phyloP scores from a whole-genome alignment of 2,113 vertebrate genomes.

The Larimichthys crocea region DNA sequence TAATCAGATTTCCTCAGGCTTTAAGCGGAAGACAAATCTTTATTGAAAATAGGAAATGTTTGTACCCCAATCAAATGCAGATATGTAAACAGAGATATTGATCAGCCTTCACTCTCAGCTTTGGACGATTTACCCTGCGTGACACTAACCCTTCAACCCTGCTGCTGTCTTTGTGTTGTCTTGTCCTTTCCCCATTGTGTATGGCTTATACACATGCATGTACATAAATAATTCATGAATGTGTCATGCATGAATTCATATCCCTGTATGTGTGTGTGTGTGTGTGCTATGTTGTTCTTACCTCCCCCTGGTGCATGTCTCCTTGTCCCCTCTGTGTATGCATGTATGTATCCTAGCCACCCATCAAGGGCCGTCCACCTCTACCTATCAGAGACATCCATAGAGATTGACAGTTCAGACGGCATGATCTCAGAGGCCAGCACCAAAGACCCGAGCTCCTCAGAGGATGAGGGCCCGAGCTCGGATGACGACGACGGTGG shows the following conservation, averaged over 20 bases:
- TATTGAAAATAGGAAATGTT: conserved; percentile 7
- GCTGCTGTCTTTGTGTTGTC: conserved; percentile 49
- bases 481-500: conserved; percentile 25
- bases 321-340: conserved; percentile 12
- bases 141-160: conserved; percentile 57
- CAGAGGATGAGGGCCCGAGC: conserved; percentile 58
- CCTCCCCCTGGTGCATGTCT: conserved; percentile 31
- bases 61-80: conserved; percentile 12
- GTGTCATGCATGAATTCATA: conserved; percentile 51
- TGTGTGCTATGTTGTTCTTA: conserved; percentile 28
- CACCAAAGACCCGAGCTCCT: conserved; percentile 70
- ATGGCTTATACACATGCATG: conserved; percentile 40
- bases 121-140: conserved; percentile 22
- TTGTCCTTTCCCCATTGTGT: conserved; percentile 33
- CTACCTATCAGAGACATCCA: conserved; percentile 63
- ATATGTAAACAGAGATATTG: conserved; percentile 18
- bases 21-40: neutral
- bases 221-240: conserved; percentile 55
- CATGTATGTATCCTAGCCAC: conserved; percentile 66
- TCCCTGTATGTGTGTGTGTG: conserved; percentile 12
- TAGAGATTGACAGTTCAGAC: conserved; percentile 79
- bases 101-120: conserved; percentile 14
- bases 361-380: conserved; percentile 67
- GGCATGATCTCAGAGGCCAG: conserved; percentile 78
- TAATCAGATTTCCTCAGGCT: conserved; percentile 29